Base-by-base conservation (phyloP, 2,888 invertebrate species). In the Muschampia plurimacula region DNA sequence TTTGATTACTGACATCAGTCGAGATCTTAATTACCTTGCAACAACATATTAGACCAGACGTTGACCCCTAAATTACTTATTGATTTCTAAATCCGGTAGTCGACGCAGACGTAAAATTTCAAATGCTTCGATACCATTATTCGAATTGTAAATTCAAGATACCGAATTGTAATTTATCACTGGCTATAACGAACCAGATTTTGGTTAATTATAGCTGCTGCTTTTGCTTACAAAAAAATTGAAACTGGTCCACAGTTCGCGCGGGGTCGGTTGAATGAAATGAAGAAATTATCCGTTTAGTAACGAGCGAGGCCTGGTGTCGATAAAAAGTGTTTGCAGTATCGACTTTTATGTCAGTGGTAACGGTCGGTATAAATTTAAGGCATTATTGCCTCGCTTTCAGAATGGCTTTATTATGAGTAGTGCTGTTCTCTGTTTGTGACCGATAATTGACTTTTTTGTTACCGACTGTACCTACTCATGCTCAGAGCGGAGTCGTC, bases 291-390 rank as follows among this genome's bases (percentile, higher is more conserved):
- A 71, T 71, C 60, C 22, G 39, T 49, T 66, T 60, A 70, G 55
- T 32, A 64, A 55, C 69, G 67, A 67, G 57, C 41, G 68, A 63
- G 69, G 55, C 63, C 65, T 67, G 60, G 65, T 70, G 66, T 64
- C 67, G 76, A 80, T 82, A 81, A 83, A 83, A 70, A 70, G 46
- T 57, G 63, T 68, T n/a, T 44, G 57, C 36, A 28, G 86, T 86
- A 88, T 88, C 86, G 89, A 86, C 83, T 85, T 90, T 90, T 88
- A 91, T 86, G 85, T 82, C 78, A 80, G 74, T 74, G 81, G 85
- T 88, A 87, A 90, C 87, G 85, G 85, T 82, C 80, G 83, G 78
- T 81, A 88, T 91, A 91, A 91, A 91, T 89, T 89, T 81, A 80
- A 85, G 77, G 78, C 77, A 79, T 90, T 89, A 92, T 84, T 77